Evolutionary conservation across 1,140 invertebrate genomes (phyloP), one percentile per base, ranked within the genome.

Genomic region (Drosophila varians): DNA sequence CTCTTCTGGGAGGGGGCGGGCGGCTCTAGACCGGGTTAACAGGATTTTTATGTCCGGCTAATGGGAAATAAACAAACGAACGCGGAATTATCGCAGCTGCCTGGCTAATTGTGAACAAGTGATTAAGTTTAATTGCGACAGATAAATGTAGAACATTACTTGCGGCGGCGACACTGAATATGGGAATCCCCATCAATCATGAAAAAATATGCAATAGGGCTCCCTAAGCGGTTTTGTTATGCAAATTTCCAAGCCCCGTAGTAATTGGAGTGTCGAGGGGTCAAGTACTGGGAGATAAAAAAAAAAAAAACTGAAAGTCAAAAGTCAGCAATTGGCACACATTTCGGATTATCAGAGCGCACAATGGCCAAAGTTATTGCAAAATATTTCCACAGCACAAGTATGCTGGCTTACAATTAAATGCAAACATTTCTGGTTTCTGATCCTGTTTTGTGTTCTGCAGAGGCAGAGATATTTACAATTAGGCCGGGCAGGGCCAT

Each of bases 61-160:
- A 84, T 83, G 77, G 79, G 71, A n/a, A 42, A 60, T 74, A 77
- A 70, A 58, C 73, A 60, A 57, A 77, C 71, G 64, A 53, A 69
- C 56, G 62, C 53, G 42, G 57, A 78, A 71, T 83, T 75, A 83
- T 79, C 75, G 75, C 79, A 84, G 76, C 77, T 75, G 79, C 79
- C 74, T 57, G 64, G 77, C 82, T 87, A 84, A 84, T 87, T 84
- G 82, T 34, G 66, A 69, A 73, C 72, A 86, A 80, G 77, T 86
- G 80, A 84, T 87, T 80, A 76, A 76, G 23, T 80, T 84, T 84
- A 84, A 84, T 86, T 86, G 80, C 82, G 61, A 47, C 55, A 86
- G 66, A 84, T 87, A 80, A 86, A 86, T 68, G 57, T 55, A 21
- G 21, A 21, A 21, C 21, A 21, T 21, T 21, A 21, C 21, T 21